These are phyloP conservation scores for Leucoma salicis DNA, from an alignment of 2,888 invertebrate species.

Conservation along the genomic window DNA sequence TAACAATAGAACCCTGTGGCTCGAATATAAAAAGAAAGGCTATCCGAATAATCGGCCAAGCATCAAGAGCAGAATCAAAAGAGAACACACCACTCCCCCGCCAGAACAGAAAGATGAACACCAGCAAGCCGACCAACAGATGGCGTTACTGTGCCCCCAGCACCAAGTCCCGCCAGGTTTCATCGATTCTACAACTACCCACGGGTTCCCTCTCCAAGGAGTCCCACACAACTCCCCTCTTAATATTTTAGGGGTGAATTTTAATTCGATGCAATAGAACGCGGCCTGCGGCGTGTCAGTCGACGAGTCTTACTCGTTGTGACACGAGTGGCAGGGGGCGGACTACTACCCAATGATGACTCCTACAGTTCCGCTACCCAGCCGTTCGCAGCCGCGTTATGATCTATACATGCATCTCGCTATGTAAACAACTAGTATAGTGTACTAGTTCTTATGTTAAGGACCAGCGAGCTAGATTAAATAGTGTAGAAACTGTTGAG, in stretches of 20 bases:
- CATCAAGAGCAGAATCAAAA: slow-evolving; percentile 88
- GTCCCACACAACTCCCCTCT: slow-evolving; percentile 84
- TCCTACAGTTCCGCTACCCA: slow-evolving; percentile 22
- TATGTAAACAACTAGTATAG: slow-evolving; percentile 43
- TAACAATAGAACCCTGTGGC: slow-evolving; percentile 92
- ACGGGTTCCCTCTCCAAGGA: slow-evolving; percentile 83
- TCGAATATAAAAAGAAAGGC: slow-evolving; percentile 92
- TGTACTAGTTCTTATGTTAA: background rate
- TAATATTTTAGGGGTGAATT: slow-evolving; percentile 88
- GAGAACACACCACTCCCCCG: slow-evolving; percentile 85
- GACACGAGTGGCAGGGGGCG: slow-evolving; percentile 65
- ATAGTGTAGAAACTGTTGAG: too few relatives aligned
- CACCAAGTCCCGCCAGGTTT: slow-evolving; percentile 86
- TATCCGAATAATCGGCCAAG: slow-evolving; percentile 91
- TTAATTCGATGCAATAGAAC: slow-evolving; percentile 88
- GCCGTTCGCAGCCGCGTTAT: slow-evolving; percentile 32
- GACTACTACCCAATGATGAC: slow-evolving; percentile 27
- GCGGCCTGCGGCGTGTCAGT: slow-evolving; percentile 60
- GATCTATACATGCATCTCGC: slow-evolving; percentile 52
- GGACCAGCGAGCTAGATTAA: background rate
- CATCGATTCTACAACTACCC: slow-evolving; percentile 87
- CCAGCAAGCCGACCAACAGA: slow-evolving; percentile 57
- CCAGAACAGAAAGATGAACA: slow-evolving; percentile 74
- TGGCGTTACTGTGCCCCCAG: slow-evolving; percentile 84
- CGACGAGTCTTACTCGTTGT: slow-evolving; percentile 60